phyloP scores from a whole-genome alignment of 2,113 vertebrate genomes.

The Salminus brasiliensis region DNA sequence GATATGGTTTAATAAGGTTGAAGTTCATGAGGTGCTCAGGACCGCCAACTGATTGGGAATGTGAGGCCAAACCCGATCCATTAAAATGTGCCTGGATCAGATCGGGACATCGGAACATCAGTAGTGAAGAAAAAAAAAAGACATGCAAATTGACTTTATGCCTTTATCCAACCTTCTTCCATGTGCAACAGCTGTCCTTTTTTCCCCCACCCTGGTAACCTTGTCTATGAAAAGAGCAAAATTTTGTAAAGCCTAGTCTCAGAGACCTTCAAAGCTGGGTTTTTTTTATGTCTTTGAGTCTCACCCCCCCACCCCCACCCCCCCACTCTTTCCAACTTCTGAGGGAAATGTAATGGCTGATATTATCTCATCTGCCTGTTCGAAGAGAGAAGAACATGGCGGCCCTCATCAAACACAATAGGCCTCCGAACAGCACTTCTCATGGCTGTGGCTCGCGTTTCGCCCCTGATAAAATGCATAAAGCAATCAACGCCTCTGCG shows the following conservation, averaged over 20 bases:
- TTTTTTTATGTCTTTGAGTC: conserved; percentile 58
- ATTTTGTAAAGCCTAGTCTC: conserved; percentile 29
- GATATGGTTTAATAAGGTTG: too few relatives aligned
- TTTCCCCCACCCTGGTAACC: background rate
- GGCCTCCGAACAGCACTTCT: conserved; percentile 54
- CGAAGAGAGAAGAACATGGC: conserved; percentile 57
- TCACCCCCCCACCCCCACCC: too few relatives aligned
- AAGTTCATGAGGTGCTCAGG: too few relatives aligned
- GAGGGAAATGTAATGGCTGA: conserved; percentile 68
- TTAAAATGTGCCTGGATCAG: too few relatives aligned
- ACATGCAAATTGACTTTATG: too few relatives aligned
- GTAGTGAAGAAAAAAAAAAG: too few relatives aligned
- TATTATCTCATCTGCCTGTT: conserved; percentile 63
- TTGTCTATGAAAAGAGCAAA: conserved; percentile 7
- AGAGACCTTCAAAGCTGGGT: conserved; percentile 45
- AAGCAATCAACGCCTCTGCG: conserved; percentile 59
- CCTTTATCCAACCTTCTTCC: too few relatives aligned
- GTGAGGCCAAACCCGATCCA: too few relatives aligned
- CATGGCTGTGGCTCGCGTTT: conserved; percentile 57
- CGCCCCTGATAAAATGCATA: conserved; percentile 56
- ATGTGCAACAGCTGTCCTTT: conserved; percentile 9
- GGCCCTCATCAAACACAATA: conserved; percentile 63
- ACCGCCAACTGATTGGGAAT: too few relatives aligned
- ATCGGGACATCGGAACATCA: too few relatives aligned
- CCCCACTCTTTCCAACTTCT: conserved; percentile 52